A percentile compares a stretch with the other conserved stretches of the same genome.
Conservation (phyloP, 2,113 vertebrate genomes). For the Hippocampus comes region DNA sequence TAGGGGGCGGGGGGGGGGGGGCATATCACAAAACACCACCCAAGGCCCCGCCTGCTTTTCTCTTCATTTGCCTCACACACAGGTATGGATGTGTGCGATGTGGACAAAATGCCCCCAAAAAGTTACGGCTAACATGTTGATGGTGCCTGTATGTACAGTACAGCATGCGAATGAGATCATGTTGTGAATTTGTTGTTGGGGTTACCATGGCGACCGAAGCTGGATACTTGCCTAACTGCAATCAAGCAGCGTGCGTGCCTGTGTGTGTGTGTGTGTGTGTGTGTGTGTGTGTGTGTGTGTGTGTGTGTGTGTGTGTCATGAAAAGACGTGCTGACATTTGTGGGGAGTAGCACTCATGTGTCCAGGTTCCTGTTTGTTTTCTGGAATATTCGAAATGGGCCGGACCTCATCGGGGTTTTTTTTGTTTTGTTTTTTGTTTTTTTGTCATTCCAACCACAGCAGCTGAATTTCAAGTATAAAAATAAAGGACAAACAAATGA, state of each 20-base stretch:
- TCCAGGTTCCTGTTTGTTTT: neutral
- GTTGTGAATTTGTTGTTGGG: neutral
- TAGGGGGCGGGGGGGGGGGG: too few relatives aligned
- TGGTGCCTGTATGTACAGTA: neutral
- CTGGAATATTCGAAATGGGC: neutral
- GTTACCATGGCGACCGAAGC: neutral
- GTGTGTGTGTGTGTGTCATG: neutral
- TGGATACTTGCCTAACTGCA: neutral
- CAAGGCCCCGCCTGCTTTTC: slow-evolving; percentile 12
- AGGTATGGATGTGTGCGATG: neutral
- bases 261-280: neutral
- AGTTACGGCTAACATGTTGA: neutral
- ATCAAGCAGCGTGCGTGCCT: neutral
- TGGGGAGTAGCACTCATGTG: neutral
- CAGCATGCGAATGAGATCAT: neutral
- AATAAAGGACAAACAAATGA: too few relatives aligned
- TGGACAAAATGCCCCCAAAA: neutral
- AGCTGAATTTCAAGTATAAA: neutral
- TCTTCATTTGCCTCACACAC: slow-evolving; percentile 32
- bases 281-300: neutral
- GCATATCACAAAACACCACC: slow-evolving; percentile 17
- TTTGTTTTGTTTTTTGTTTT: neutral
- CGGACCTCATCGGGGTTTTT: neutral
- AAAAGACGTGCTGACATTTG: neutral
- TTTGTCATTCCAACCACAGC: slow-evolving; percentile 14